phyloP scores from a whole-genome alignment of 2,797 vertebrate species.

The Trachurus trachurus region DNA sequence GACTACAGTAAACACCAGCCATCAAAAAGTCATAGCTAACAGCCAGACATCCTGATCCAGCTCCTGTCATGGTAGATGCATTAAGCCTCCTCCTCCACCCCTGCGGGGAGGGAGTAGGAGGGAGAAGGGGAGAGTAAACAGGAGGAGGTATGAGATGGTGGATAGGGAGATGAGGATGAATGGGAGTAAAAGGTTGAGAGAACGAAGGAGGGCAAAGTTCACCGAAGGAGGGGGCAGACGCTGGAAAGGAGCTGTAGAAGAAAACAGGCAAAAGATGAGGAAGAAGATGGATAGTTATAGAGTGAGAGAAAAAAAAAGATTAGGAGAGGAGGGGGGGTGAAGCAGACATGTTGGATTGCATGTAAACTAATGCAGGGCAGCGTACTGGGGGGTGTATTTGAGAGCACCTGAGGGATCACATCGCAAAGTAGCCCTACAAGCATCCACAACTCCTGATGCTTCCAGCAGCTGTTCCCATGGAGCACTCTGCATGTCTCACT shows the following conservation, averaged over 20 bases:
- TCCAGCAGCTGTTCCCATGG: constrained; percentile 78
- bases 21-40: constrained; percentile 71
- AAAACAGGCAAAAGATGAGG: constrained; percentile 30
- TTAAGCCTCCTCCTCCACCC: constrained; percentile 56
- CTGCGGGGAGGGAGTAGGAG: constrained; percentile 32
- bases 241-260: constrained; percentile 21
- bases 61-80: constrained; percentile 71
- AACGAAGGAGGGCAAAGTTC: constrained; percentile 32
- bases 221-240: background rate
- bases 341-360: constrained; percentile 59
- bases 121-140: constrained; percentile 29
- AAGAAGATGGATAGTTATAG: constrained; percentile 32
- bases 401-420: constrained; percentile 57
- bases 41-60: constrained; percentile 70
- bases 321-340: constrained; percentile 11
- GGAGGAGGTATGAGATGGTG: background rate
- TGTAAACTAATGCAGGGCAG: constrained; percentile 49
- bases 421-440: constrained; percentile 54
- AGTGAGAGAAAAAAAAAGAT: constrained; percentile 12
- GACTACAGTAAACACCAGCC: constrained; percentile 73
- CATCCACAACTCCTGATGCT: constrained; percentile 70
- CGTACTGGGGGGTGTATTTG: constrained; percentile 39
- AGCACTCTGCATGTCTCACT: constrained; percentile 35
- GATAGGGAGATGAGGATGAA: constrained; percentile 26
- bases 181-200: constrained; percentile 18